Evolutionary conservation across 23 tunicate genomes (phyloP).

Genomic region (Phallusia fumigata): DNA sequence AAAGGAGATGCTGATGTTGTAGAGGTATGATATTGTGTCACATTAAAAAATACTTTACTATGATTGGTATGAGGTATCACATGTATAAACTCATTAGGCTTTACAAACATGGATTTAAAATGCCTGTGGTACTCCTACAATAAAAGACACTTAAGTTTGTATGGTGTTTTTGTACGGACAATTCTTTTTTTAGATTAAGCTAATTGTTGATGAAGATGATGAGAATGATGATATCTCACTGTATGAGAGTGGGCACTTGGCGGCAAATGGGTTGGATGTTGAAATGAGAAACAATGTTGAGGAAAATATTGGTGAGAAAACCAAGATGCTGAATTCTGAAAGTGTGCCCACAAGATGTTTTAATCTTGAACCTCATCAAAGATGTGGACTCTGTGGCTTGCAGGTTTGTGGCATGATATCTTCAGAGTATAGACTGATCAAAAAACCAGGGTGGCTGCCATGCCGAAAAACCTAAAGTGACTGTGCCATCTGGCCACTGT

Average conservation of each 20-base stretch:
- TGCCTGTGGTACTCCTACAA: no score
- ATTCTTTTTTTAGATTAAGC: slow-evolving; percentile 1
- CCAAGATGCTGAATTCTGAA: slow-evolving; percentile 38
- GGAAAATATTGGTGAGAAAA: slow-evolving; percentile 17
- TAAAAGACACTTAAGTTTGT: no score
- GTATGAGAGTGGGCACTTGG: slow-evolving; percentile 35
- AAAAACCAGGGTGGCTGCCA: no score
- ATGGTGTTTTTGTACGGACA: no score
- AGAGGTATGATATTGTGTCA: slow-evolving; percentile 41
- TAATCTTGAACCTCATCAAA: slow-evolving; percentile 80
- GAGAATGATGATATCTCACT: slow-evolving; percentile 54
- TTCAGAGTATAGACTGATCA: no score
- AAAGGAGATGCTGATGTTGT: slow-evolving; percentile 62
- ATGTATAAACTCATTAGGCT: no score
- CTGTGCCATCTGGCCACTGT: no score
- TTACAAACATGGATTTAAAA: no score
- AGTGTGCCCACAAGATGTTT: slow-evolving; percentile 30
- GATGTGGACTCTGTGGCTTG: slow-evolving; percentile 91
- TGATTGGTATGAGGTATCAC: no score
- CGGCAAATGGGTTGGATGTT: slow-evolving; percentile 12
- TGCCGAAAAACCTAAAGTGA: no score
- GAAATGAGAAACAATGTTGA: slow-evolving; percentile 21
- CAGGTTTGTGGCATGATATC: slow-evolving; percentile 60
- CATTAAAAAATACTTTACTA: no score
- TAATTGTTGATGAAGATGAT: slow-evolving; percentile 54